Percentiles rank a stretch among this genome's conserved stretches.
These are phyloP conservation scores for Keiferia lycopersicella DNA, from an alignment of 2,888 invertebrate species.

Conservation along the genomic window DNA sequence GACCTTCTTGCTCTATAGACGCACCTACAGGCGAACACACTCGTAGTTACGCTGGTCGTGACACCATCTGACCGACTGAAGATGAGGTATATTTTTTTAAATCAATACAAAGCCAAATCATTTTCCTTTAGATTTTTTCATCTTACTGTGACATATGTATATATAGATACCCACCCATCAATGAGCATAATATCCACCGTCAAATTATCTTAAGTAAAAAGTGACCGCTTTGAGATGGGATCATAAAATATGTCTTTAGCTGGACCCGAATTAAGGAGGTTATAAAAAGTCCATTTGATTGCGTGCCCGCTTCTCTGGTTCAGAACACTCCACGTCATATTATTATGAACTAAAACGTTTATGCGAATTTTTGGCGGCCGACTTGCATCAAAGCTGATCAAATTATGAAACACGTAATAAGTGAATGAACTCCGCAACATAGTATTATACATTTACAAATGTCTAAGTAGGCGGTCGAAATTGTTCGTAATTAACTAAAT, in stretches of 20 bases:
- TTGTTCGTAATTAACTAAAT: background rate
- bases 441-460: background rate
- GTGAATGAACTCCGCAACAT: conserved; percentile 14
- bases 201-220: conserved; percentile 34
- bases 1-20: too few relatives aligned
- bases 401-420: conserved; percentile 16
- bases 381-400: conserved; percentile 2
- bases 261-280: conserved; percentile 32
- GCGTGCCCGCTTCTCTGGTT: conserved; percentile 29
- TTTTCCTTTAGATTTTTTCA: too few relatives aligned
- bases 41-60: too few relatives aligned
- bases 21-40: too few relatives aligned
- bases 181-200: conserved; percentile 14
- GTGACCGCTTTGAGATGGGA: conserved; percentile 33
- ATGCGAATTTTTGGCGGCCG: conserved; percentile 21
- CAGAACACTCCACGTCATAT: conserved; percentile 13
- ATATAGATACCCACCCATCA: background rate
- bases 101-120: too few relatives aligned
- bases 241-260: conserved; percentile 34
- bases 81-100: too few relatives aligned
- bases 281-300: conserved; percentile 36
- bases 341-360: conserved; percentile 24
- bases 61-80: too few relatives aligned
- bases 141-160: too few relatives aligned
- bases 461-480: background rate